Evolutionary conservation across 2,888 invertebrate species (phyloP), one percentile per base, ranked within the genome.

Genomic region (Drosophila infuscata): DNA sequence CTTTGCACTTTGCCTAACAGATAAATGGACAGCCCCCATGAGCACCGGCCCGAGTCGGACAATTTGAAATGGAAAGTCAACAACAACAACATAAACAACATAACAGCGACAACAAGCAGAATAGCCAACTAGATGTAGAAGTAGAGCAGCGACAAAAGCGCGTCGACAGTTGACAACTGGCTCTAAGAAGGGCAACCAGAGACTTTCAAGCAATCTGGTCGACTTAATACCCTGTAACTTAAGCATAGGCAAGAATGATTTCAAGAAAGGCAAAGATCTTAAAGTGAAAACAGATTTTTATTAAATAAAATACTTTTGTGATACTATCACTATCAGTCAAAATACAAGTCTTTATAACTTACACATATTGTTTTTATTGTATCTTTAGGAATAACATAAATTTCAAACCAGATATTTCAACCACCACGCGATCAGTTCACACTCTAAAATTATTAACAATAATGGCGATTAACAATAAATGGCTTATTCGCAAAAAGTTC

Each of bases 121-220:
- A 57, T n/a, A 32, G n/a, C n/a, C 54, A 63, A 41, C 60, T 48
- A 54, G 33, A 65, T 74, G 49, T 6, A 15, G 29, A 60, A 57
- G 74, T 72, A 74, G 79, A 54, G 68, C 75, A 59, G 43, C 77
- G 64, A 89, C 79, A 79, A 81, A 84, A 70, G 64, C 70, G 70
- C 88, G 67, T 77, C 82, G 84, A 89, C 85, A 82, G 88, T 88
- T 88, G 85, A 89, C 85, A 84, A 89, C 85, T 82, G 85, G 65
- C 69, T 74, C 32, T 33, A 57, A 65, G 46, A 59, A 69, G 52
- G 25, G 29, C 29, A 33, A 29, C 36, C 32, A 32, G 46, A 25
- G 30, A 29, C 36, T 38, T 29, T 2, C 9, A 29, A 20, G 25
- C 17, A 43, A 41, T n/a, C 38, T 38, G 20, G n/a, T 43, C 48